Percentiles rank a stretch among this genome's conserved stretches.
phyloP scores from a whole-genome alignment of 2,797 vertebrate genomes.

The Ctenochaetus hawaiiensis region DNA sequence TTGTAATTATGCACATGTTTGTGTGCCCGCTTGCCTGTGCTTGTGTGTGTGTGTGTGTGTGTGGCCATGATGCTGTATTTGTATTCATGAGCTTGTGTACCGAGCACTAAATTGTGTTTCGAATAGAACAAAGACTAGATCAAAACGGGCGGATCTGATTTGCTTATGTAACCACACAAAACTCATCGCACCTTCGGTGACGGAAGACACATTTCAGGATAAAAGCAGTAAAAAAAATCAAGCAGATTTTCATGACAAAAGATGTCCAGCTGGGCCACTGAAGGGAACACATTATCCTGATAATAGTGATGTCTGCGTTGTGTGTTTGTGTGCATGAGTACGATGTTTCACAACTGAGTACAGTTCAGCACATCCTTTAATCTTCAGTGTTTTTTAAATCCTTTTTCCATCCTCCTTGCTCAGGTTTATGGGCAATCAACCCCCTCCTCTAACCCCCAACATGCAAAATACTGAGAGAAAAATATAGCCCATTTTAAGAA shows the following conservation, averaged over 20 bases:
- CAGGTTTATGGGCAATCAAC: background rate
- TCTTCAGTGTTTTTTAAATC: conserved; percentile 2
- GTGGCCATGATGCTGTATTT: conserved; percentile 22
- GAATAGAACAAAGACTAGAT: conserved; percentile 71
- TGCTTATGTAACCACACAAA: conserved; percentile 43
- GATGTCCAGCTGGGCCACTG: conserved; percentile 67
- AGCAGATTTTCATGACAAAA: conserved; percentile 78
- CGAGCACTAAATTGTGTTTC: conserved; percentile 49
- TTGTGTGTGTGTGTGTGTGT: conserved; percentile 13
- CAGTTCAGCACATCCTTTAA: conserved; percentile 31
- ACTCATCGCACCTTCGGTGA: conserved; percentile 64
- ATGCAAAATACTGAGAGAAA: background rate
- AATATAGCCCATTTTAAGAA: background rate
- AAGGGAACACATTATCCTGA: conserved; percentile 65
- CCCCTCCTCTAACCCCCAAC: too few relatives aligned
- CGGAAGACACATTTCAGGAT: conserved; percentile 59
- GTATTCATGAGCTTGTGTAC: conserved; percentile 68
- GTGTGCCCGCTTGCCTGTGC: background rate
- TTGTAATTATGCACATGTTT: conserved; percentile 40
- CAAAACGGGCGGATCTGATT: conserved; percentile 69
- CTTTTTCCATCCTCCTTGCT: background rate
- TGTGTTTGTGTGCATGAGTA: conserved; percentile 23
- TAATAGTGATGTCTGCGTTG: conserved; percentile 39
- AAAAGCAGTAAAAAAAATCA: conserved; percentile 70
- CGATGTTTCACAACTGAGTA: background rate